Conservation (phyloP, 2,888 invertebrate species). For the Operophtera brumata region DNA sequence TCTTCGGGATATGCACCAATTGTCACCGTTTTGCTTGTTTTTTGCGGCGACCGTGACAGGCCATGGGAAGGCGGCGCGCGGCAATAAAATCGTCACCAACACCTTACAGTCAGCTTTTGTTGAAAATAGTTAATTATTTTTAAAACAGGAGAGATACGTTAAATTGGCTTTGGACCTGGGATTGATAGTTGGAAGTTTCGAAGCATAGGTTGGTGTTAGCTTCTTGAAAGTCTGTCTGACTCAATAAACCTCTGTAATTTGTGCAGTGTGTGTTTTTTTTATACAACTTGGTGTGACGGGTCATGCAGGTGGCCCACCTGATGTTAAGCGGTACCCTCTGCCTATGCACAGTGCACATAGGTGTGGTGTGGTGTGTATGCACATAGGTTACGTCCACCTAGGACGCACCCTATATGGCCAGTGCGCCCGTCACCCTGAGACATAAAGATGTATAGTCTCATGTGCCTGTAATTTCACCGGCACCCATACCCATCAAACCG, state of each 20-base stretch:
- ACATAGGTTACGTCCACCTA: too few relatives aligned
- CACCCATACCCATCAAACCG: too few relatives aligned
- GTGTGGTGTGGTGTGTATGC: too few relatives aligned
- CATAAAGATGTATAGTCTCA: too few relatives aligned
- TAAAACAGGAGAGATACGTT: constrained; percentile 23
- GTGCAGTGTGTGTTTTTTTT: too few relatives aligned
- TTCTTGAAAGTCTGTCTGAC: neutral
- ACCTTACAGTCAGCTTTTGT: constrained; percentile 27
- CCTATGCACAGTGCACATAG: too few relatives aligned
- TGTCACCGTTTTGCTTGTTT: constrained; percentile 75
- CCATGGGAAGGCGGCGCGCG: constrained; percentile 49
- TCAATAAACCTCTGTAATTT: neutral
- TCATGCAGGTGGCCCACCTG: too few relatives aligned
- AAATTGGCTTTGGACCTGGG: constrained; percentile 2
- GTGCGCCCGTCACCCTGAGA: too few relatives aligned
- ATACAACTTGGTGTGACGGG: too few relatives aligned
- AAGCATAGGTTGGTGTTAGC: neutral
- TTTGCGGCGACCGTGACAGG: constrained; percentile 58
- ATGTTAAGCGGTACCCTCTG: too few relatives aligned
- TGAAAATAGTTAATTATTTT: constrained; percentile 36
- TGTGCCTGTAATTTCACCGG: too few relatives aligned
- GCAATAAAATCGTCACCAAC: constrained; percentile 67
- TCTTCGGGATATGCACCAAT: constrained; percentile 79
- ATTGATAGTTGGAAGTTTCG: neutral
- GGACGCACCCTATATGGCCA: too few relatives aligned